Base-by-base conservation (phyloP, 2,888 invertebrate genomes). In the Caprella mutica region DNA sequence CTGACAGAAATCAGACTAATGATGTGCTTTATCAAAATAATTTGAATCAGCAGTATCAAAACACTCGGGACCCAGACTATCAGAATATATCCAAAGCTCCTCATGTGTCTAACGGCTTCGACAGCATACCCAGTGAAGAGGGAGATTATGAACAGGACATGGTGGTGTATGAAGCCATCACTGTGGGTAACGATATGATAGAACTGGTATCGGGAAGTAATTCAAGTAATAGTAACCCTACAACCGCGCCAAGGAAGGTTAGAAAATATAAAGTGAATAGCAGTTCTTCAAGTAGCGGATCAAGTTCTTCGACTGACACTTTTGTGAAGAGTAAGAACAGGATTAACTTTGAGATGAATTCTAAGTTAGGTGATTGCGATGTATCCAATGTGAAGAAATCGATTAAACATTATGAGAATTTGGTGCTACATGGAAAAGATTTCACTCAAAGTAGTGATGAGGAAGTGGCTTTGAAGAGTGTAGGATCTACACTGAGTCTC, bases 81-180 rank as follows among this genome's bases (percentile, higher is more conserved):
- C 58, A 59, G 54, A 64, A 64, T 46, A 55, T 64, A 14, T 58
- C 59, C 46, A 33, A 46, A 35, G 8, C 17, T n/a, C 5, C 14
- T n/a, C 26, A 26, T 12, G 35, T 9, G 35, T 12, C n/a, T 35
- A 35, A 35, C 35, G 35, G n/a, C n/a, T 35, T 9, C 12, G n/a
- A n/a, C n/a, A n/a, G n/a, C 14, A 48, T 29, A n/a, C 40, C 39
- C 19, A 56, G 57, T 8, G 60, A 58, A 5, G 64, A 64, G 19
- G 42, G 57, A 21, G 60, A 60, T 33, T 64, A 64, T 17, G 64
- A 64, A 30, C 58, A 56, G 19, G 60, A 64, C 38, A 55, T 64
- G 24, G 58, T 60, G 14, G 60, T 64, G 24, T 64, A 64, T 30
- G 64, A 64, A 48, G 64, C 64, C 14, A 60, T 64, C 29, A 64